Evolutionary conservation across 2,888 invertebrate species (phyloP).

Genomic region (Anagyrus pseudococci): DNA sequence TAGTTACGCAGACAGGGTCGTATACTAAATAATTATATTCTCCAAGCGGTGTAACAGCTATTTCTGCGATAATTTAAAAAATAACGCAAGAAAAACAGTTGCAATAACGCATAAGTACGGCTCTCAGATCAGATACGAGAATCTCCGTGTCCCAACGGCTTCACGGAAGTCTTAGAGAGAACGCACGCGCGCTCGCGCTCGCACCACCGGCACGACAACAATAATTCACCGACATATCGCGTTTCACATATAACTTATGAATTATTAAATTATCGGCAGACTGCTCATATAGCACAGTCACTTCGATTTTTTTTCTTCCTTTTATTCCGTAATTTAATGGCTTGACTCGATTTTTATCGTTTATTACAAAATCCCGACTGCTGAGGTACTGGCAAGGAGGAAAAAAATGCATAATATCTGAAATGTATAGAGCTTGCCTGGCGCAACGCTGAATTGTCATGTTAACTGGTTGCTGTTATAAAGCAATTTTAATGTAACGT

Average conservation of each 20-base stretch:
- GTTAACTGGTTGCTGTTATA: too few species aligned
- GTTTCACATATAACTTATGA: conserved; percentile 25
- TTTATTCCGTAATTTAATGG: too few species aligned
- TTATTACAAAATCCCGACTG: not conserved
- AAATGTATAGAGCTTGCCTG: too few species aligned
- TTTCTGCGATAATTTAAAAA: conserved; percentile 15
- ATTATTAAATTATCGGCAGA: conserved; percentile 31
- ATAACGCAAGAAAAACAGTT: conserved; percentile 33
- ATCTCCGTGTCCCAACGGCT: conserved; percentile 2
- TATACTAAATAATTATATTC: conserved; percentile 3
- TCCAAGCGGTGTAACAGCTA: conserved; percentile 6
- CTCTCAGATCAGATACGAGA: conserved; percentile 49
- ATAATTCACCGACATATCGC: conserved; percentile 17
- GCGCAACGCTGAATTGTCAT: too few species aligned
- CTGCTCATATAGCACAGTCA: not conserved
- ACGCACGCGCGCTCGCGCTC: not conserved
- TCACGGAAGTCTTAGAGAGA: conserved; percentile 21
- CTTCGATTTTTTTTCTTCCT: not conserved
- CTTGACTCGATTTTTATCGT: not conserved
- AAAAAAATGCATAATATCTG: too few species aligned
- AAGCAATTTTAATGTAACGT: too few species aligned
- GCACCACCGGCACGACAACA: conserved; percentile 1
- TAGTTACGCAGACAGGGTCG: not conserved
- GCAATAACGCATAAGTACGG: conserved; percentile 52
- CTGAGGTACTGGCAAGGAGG: too few species aligned